Percentiles rank a stretch among this genome's conserved stretches.
These are phyloP conservation scores for Hylaeus anthracinus DNA, from an alignment of 1,140 invertebrate genomes.

Conservation along the genomic window DNA sequence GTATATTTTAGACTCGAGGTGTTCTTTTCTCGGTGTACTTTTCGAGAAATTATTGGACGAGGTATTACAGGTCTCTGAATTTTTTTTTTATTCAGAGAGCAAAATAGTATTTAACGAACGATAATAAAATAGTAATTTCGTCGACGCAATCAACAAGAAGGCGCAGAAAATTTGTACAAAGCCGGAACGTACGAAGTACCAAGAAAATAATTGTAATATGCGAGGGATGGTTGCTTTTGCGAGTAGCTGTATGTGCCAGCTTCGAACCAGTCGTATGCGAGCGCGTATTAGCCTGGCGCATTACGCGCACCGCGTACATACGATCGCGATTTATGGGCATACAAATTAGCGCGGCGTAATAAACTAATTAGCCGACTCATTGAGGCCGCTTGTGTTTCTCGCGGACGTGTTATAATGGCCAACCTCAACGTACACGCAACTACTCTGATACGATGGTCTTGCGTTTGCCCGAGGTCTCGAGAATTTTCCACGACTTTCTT, in stretches of 20 bases:
- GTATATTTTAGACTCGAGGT: too few species aligned
- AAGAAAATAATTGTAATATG: too few species aligned
- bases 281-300: neutral
- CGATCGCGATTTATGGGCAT: conserved; percentile 66
- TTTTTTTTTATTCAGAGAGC: too few species aligned
- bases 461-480: neutral
- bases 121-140: too few species aligned
- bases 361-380: conserved; percentile 75
- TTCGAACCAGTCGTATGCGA: too few species aligned
- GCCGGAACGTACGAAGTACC: too few species aligned
- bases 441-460: neutral
- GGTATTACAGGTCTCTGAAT: too few species aligned
- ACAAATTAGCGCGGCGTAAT: conserved; percentile 71
- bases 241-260: neutral
- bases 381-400: conserved; percentile 58
- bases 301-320: conserved; percentile 19
- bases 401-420: conserved; percentile 29
- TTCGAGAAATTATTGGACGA: too few species aligned
- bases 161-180: too few species aligned
- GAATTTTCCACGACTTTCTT: conserved; percentile 39
- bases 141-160: too few species aligned
- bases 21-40: too few species aligned
- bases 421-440: conserved; percentile 3
- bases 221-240: neutral
- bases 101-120: too few species aligned